Percentiles rank a stretch among this genome's conserved stretches.
These are phyloP conservation scores for Marronus borbonicus DNA, from an alignment of 2,888 invertebrate species.

Conservation along the genomic window DNA sequence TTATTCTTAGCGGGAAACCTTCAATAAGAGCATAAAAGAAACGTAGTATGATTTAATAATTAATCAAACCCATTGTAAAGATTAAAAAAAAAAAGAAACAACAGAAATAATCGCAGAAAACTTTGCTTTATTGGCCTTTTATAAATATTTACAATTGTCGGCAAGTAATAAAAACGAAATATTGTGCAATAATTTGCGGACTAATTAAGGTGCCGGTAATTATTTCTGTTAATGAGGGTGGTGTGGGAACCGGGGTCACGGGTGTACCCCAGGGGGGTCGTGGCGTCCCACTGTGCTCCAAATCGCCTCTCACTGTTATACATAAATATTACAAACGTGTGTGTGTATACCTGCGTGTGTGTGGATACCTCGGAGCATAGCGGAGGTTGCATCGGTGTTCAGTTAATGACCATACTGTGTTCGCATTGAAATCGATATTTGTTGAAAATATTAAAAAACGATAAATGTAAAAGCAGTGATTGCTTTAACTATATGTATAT, in stretches of 20 bases:
- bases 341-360: conserved; percentile 24
- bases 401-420: conserved; percentile 26
- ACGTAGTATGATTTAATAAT: too few species aligned
- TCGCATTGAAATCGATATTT: conserved; percentile 35
- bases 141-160: conserved; percentile 50
- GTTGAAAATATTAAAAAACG: conserved; percentile 1
- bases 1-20: background rate
- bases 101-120: background rate
- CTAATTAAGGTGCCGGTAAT: conserved; percentile 62
- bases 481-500: too few species aligned
- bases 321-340: conserved; percentile 58
- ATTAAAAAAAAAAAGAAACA: background rate
- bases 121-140: conserved; percentile 36
- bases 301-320: conserved; percentile 62
- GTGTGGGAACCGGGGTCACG: conserved; percentile 66
- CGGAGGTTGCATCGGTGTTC: conserved; percentile 25
- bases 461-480: too few species aligned
- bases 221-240: conserved; percentile 69
- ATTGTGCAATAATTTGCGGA: conserved; percentile 50
- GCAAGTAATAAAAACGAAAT: conserved; percentile 45
- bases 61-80: background rate
- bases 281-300: conserved; percentile 65
- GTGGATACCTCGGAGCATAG: conserved; percentile 23
- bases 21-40: too few species aligned
- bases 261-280: conserved; percentile 62